Base-by-base conservation (phyloP, 1,140 invertebrate genomes). In the Neoseiulus cucumeris region DNA sequence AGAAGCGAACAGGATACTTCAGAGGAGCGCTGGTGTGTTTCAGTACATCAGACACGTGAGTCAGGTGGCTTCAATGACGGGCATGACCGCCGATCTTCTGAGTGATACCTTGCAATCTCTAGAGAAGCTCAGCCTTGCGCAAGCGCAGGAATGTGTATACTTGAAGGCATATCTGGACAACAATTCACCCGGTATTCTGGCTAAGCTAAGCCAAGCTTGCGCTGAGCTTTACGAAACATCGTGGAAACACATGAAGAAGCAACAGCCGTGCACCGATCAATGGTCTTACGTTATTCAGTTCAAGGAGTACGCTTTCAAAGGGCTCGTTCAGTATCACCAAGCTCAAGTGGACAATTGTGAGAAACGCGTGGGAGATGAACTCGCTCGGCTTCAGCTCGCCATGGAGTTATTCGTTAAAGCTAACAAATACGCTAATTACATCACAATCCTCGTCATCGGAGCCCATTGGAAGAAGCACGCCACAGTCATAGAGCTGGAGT, bases 41-140 rank as follows among this genome's bases (percentile, higher is more conserved):
- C 51, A 59, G 22, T 59, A 59, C 22, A 59, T 59, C 33, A 25
- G 51, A 29, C 51, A 59, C 51, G 51, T 25, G 51, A 59, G 51
- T 25, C 33, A 14, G 51, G 51, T 59, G 5, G 25, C 51, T 14
- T 29, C 51, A 25, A 33, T 25, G 17, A 33, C 25, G 22, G 14
- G 14, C 12, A 33, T 59, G 25, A 59, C 51, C 14, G 22, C 17
- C 22, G 51, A 59, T 9, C 22, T 59, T 12, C 17, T 29, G 25
- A 17, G 25, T 25, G 51, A 33, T 17, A 20, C 51, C 12, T 33
- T 59, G 17, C 51, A 59, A 25, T 12, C 51, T 12, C 51, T 59
- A 2, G 51, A 59, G 51, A 59, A 59, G 25, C 51, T 59, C 22
- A 17, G 17, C 51, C 22, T 59, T 0, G 51, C n/a, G 1, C 51